These are phyloP conservation scores for Ophonus ardosiacus DNA, from an alignment of 2,888 invertebrate genomes.

Conservation along the genomic window DNA sequence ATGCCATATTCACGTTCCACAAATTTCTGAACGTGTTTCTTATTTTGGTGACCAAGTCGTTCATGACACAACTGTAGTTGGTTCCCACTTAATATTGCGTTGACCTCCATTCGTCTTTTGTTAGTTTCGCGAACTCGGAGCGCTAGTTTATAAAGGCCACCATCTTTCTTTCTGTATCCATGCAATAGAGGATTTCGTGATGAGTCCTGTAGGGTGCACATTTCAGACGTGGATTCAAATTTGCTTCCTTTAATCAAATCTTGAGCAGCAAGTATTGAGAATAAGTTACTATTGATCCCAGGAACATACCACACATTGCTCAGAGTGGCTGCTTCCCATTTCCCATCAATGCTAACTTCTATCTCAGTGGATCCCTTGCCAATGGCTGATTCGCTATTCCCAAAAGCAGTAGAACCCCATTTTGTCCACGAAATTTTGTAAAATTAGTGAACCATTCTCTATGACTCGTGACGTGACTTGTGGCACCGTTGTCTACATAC, in stretches of 20 bases:
- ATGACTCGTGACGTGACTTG: background rate
- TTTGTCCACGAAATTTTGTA: background rate
- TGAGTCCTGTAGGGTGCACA: background rate
- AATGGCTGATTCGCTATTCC: too few species aligned
- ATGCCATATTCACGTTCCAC: too few species aligned
- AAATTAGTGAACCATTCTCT: background rate
- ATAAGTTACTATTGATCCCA: background rate
- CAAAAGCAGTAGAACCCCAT: background rate
- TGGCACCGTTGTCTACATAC: background rate
- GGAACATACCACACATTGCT: background rate
- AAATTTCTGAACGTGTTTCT: too few species aligned
- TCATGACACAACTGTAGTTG: background rate
- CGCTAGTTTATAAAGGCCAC: too few species aligned
- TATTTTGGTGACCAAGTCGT: too few species aligned
- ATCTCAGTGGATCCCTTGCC: too few species aligned
- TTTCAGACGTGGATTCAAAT: background rate
- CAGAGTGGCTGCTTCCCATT: background rate
- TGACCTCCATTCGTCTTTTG: conserved; percentile 1
- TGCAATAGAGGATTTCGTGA: too few species aligned
- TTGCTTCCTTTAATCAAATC: background rate
- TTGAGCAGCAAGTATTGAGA: background rate
- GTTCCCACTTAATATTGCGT: background rate
- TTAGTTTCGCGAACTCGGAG: background rate
- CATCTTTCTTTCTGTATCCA: too few species aligned
- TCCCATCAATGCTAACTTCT: background rate